These are phyloP conservation scores for Dasypogon diadema DNA, from an alignment of 2,888 invertebrate species.

Conservation along the genomic window DNA sequence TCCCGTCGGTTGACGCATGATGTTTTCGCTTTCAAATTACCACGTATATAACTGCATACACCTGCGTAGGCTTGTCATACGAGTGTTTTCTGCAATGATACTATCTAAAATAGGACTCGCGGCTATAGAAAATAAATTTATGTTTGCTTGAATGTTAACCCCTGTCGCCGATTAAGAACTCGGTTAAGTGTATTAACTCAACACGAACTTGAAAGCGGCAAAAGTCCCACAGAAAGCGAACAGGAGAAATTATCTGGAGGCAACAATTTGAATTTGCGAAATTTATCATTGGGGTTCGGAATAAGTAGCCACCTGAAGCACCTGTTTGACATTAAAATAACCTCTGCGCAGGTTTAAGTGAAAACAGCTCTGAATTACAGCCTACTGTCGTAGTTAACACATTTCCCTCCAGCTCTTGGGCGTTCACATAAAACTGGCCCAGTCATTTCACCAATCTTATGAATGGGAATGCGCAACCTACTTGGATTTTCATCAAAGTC, in stretches of 20 bases:
- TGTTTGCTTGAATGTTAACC: neutral
- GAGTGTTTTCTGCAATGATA: neutral
- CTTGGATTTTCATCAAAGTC: neutral
- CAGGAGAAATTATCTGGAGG: neutral
- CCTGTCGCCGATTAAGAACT: slow-evolving; percentile 1
- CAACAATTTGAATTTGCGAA: neutral
- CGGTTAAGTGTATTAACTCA: neutral
- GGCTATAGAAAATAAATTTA: neutral
- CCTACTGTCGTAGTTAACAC: neutral
- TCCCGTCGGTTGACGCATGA: too few species aligned
- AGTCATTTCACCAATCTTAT: neutral
- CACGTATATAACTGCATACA: neutral
- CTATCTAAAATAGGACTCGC: neutral
- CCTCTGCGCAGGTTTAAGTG: neutral
- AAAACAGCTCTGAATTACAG: slow-evolving; percentile 5
- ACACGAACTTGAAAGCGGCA: neutral
- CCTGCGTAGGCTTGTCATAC: neutral
- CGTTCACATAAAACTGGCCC: neutral
- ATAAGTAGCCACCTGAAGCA: slow-evolving; percentile 4
- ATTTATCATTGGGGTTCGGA: slow-evolving; percentile 1
- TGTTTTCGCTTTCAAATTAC: too few species aligned
- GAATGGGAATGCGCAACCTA: slow-evolving; percentile 2
- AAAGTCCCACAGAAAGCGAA: neutral
- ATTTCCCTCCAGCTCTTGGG: neutral
- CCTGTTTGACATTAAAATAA: slow-evolving; percentile 5